phyloP scores from a whole-genome alignment of 2,797 vertebrate species.

The Lemur catta region DNA sequence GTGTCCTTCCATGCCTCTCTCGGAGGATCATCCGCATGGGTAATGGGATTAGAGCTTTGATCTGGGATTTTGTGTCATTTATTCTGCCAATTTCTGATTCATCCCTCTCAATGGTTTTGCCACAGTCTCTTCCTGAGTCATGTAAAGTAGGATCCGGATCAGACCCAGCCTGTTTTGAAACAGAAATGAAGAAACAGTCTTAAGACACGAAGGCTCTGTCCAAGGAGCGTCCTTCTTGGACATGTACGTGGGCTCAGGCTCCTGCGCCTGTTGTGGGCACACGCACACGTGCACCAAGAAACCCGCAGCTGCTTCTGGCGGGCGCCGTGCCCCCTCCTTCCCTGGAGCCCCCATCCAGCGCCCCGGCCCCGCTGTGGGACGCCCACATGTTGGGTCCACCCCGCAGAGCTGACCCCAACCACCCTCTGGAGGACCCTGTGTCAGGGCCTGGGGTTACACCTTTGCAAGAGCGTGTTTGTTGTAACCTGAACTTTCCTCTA shows the following conservation, averaged over 20 bases:
- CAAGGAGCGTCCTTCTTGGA: background rate
- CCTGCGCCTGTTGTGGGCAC: accelerated
- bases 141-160: background rate
- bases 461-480: background rate
- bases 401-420: background rate
- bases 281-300: accelerated
- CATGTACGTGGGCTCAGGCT: accelerated
- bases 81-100: background rate
- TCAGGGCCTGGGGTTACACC: too few relatives aligned
- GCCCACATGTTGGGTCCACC: accelerated
- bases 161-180: background rate
- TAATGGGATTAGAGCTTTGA: background rate
- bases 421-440: background rate
- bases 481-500: background rate
- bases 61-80: background rate
- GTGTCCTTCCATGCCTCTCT: accelerated
- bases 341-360: background rate
- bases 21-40: accelerated
- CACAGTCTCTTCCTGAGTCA: background rate
- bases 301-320: background rate
- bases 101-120: background rate
- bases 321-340: accelerated
- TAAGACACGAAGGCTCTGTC: background rate
- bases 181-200: background rate
- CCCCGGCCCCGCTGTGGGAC: background rate